Evolutionary conservation across 2,797 vertebrate genomes (phyloP).

Genomic region (Protonibea diacanthus): DNA sequence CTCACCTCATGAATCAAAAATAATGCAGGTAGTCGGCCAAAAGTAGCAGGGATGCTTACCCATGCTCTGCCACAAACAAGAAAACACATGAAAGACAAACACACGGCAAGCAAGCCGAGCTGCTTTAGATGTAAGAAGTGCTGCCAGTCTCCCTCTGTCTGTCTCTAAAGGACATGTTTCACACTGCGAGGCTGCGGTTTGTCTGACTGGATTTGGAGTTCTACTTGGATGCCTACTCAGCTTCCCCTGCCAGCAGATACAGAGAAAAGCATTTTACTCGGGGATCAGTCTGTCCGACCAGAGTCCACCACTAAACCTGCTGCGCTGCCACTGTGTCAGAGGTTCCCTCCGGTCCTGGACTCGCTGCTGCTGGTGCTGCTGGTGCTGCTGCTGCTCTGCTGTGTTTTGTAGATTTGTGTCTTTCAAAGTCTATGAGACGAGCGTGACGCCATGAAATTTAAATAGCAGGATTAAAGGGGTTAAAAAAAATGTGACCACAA

Average conservation of each 20-base stretch:
- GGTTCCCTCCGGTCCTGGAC: conserved; percentile 29
- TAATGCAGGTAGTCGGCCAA: conserved; percentile 36
- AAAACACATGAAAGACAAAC: conserved; percentile 65
- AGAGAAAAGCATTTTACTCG: conserved; percentile 53
- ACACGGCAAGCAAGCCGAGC: conserved; percentile 34
- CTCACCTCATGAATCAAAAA: conserved; percentile 28
- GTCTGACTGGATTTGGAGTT: conserved; percentile 67
- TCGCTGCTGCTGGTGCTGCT: conserved; percentile 2
- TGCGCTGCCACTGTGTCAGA: conserved; percentile 20
- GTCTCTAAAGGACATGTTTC: conserved; percentile 49
- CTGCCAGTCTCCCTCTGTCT: conserved; percentile 49
- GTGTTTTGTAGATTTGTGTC: conserved; percentile 12
- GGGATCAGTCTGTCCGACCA: conserved; percentile 37
- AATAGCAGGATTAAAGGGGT: conserved; percentile 2
- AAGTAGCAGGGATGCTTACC: conserved; percentile 37
- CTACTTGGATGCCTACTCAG: conserved; percentile 52
- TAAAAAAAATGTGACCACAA: background rate
- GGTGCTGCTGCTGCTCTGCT: background rate
- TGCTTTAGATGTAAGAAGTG: conserved; percentile 44
- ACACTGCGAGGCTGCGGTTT: conserved; percentile 50
- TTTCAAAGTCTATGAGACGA: conserved; percentile 42
- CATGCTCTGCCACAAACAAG: conserved; percentile 43
- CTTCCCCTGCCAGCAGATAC: conserved; percentile 44
- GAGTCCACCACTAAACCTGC: conserved; percentile 50
- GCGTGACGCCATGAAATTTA: conserved; percentile 8